Evolutionary conservation across 35 echinoderm and acorn worm genomes (phyloP), one percentile per base, ranked within the genome.

Genomic region (Heliocidaris erythrogramma): DNA sequence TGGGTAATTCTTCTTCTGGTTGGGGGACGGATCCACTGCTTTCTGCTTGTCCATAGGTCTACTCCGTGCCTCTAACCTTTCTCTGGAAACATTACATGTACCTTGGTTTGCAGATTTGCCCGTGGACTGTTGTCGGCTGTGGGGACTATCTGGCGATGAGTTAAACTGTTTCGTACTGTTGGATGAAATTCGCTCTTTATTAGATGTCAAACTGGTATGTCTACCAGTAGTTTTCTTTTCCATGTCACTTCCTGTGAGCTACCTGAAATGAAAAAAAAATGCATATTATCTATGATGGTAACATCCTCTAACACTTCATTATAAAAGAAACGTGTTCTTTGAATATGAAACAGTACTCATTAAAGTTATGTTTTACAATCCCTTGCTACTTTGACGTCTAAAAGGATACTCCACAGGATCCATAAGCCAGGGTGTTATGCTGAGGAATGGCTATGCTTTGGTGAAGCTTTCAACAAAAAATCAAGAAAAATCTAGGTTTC

Each of bases 21-120:
- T 78, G 65, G 65, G 27, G 7, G 65, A 27, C 21, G 18, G 18
- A 78, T 78, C 65, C 17, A 21, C 21, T 4, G 65, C 21, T 78
- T n/a, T 78, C 65, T 78, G 65, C 65, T 78, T 78, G 65, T 78
- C 65, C 65, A 78, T 78, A 78, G 65, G 65, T 78, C 65, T 78
- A 21, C 65, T 78, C 65, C n/a, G 65, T n/a, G 27, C 65, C 65
- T 24, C 27, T n/a, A 21, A n/a, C 27, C 65, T 78, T n/a, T 78
- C 65, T 24, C 27, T 78, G 65, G 65, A 78, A 78, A 78, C 65
- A 78, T 78, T 24, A 42, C 35, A 42, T 42, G 35, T 42, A 78
- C 65, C 27, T n/a, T 78, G 18, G 7, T 78, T 27, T 78, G 65
- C 65, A 78, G 21, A 18, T 24, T 78, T 78, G 65, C 65, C 65